A percentile compares a stretch with the other conserved stretches of the same genome.
These are phyloP conservation scores for Holacanthus passer DNA, from an alignment of 2,113 vertebrate species.

Conservation along the genomic window DNA sequence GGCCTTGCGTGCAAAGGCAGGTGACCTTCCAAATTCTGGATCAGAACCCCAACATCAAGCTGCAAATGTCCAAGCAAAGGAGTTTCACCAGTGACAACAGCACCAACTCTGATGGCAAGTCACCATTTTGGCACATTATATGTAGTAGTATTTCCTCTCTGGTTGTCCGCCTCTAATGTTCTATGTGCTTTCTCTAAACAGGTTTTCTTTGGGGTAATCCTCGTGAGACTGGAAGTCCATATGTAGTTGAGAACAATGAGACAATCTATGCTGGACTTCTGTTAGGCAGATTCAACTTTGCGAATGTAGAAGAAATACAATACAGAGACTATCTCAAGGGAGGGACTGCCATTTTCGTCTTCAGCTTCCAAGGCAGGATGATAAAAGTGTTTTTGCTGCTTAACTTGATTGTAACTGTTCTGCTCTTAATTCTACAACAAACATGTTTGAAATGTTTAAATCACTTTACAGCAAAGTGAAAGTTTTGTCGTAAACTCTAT, in stretches of 20 bases:
- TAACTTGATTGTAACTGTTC: background rate
- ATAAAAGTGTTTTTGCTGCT: background rate
- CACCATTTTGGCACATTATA: slow-evolving; percentile 62
- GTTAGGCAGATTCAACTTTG: fast-evolving
- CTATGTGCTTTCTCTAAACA: slow-evolving; percentile 24
- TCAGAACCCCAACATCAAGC: slow-evolving; percentile 78
- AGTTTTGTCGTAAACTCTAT: background rate
- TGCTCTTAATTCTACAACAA: background rate
- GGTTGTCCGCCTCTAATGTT: background rate
- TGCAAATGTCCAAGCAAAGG: slow-evolving; percentile 86
- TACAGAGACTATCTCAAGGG: slow-evolving; percentile 87
- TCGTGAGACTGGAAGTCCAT: slow-evolving; percentile 61
- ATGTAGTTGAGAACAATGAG: slow-evolving; percentile 62
- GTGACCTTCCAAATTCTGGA: slow-evolving; percentile 75
- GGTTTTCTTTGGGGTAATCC: slow-evolving; percentile 32
- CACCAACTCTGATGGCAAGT: no score
- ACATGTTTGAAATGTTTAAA: background rate
- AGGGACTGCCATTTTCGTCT: slow-evolving; percentile 78
- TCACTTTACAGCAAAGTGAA: background rate
- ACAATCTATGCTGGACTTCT: background rate
- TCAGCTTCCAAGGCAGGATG: slow-evolving; percentile 86
- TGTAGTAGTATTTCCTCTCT: background rate
- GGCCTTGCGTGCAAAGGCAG: slow-evolving; percentile 89
- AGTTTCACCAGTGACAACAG: slow-evolving; percentile 75
- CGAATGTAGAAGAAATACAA: slow-evolving; percentile 57